These are phyloP conservation scores for Trachelus iudaicus DNA, from an alignment of 2,888 invertebrate genomes.

Conservation along the genomic window DNA sequence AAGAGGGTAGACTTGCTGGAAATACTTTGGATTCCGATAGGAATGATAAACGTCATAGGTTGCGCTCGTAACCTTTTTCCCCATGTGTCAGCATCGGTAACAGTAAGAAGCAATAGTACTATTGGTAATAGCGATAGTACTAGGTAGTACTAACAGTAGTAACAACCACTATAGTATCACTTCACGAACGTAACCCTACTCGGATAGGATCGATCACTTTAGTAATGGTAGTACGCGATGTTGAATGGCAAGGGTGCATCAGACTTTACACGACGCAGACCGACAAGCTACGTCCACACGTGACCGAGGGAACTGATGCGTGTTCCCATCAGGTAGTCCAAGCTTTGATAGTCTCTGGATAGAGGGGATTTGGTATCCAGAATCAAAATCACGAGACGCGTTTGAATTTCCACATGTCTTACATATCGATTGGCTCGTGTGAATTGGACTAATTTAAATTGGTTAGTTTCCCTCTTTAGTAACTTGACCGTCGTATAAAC, in stretches of 20 bases:
- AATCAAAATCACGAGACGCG: background rate
- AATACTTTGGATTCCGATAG: slow-evolving; percentile 5
- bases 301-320: background rate
- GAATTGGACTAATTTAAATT: background rate
- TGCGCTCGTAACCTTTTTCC: background rate
- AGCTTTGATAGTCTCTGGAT: background rate
- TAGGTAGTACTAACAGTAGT: background rate
- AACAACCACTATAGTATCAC: background rate
- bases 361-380: background rate
- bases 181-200: background rate
- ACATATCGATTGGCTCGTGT: background rate
- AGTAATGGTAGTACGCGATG: background rate
- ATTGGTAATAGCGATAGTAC: background rate
- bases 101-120: background rate
- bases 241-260: background rate
- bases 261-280: background rate
- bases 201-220: background rate
- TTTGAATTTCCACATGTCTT: background rate
- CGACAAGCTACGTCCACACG: background rate
- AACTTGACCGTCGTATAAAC: background rate
- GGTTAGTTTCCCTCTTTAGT: background rate
- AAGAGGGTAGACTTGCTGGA: background rate
- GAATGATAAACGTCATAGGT: slow-evolving; percentile 2
- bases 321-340: background rate
- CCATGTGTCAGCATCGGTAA: background rate